Conservation (phyloP, 2,113 vertebrate genomes). For the Aspidoscelis tigris region DNA sequence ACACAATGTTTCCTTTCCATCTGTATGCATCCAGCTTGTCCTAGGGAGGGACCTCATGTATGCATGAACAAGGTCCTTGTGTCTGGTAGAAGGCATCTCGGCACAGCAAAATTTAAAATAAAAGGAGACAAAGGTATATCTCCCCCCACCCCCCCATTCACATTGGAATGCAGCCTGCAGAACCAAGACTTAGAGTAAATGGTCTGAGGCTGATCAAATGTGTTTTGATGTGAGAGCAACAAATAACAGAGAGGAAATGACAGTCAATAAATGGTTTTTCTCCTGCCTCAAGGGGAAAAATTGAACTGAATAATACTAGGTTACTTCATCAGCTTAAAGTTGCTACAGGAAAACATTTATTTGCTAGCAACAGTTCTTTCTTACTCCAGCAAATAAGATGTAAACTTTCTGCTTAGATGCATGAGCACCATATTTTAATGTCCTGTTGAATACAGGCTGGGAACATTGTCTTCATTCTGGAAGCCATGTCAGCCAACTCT, state of each 20-base stretch:
- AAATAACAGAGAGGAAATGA: constrained; percentile 15
- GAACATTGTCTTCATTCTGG: not conserved
- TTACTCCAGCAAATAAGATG: not conserved
- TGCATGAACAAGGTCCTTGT: not conserved
- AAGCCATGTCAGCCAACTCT: not conserved
- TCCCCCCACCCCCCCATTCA: not conserved
- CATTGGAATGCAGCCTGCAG: not conserved
- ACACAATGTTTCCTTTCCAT: not conserved
- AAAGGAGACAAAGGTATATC: not conserved
- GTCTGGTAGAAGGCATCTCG: not conserved
- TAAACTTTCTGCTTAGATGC: not conserved
- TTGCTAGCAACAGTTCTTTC: not conserved
- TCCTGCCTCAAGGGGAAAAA: not conserved
- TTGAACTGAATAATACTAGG: constrained; percentile 23
- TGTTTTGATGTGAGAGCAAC: constrained; percentile 8
- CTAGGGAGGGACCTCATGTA: too few species aligned
- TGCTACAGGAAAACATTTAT: constrained; percentile 15
- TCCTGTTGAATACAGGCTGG: not conserved
- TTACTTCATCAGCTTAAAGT: constrained; percentile 12
- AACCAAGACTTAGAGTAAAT: not conserved
- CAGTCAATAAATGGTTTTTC: constrained; percentile 16
- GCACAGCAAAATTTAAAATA: not conserved
- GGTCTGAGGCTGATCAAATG: constrained; percentile 12
- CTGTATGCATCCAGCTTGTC: not conserved
- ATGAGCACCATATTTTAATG: not conserved